These are phyloP conservation scores for Drosophila ambigua DNA, from an alignment of 1,140 invertebrate genomes.

Conservation along the genomic window DNA sequence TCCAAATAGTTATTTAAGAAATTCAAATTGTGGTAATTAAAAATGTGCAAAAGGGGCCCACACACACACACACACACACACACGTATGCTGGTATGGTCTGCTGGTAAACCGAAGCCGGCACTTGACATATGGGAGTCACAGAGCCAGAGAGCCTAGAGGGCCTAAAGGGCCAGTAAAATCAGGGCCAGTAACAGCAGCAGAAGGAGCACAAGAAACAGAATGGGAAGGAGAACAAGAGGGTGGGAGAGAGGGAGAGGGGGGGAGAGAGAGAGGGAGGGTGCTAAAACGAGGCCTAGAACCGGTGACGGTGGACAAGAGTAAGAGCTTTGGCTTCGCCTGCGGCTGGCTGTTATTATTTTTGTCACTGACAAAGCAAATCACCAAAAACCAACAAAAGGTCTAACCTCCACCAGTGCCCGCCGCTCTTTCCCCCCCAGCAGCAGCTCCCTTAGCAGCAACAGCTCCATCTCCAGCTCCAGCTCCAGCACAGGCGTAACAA, in stretches of 20 bases:
- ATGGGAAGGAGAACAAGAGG: conserved; percentile 10
- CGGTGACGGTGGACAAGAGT: conserved; percentile 28
- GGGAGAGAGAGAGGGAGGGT: conserved; percentile 12
- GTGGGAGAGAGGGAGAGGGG: conserved; percentile 10
- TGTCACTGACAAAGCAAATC: conserved; percentile 82
- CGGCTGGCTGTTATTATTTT: conserved; percentile 79
- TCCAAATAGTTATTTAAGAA: conserved; percentile 80
- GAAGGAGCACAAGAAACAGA: neutral
- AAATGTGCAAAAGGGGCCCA: conserved; percentile 54
- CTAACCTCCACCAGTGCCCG: conserved; percentile 5
- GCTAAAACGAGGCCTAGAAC: conserved; percentile 3
- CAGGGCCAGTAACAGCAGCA: conserved; percentile 12
- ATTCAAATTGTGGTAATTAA: conserved; percentile 82
- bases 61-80: conserved; percentile 33
- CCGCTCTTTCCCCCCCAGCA: neutral
- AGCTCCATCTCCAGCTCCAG: conserved; percentile 14
- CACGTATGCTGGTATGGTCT: conserved; percentile 18
- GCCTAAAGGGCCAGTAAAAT: no score
- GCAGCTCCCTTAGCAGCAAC: no score
- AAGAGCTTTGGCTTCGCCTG: conserved; percentile 55
- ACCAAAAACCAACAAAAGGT: conserved; percentile 77
- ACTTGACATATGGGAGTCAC: conserved; percentile 69
- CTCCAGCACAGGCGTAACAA: conserved; percentile 54
- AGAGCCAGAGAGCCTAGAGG: neutral
- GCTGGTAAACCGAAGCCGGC: conserved; percentile 31